A percentile compares a stretch with the other conserved stretches of the same genome.
Evolutionary conservation across 2,113 vertebrate species (phyloP).

Genomic region (Dissostichus mawsoni): DNA sequence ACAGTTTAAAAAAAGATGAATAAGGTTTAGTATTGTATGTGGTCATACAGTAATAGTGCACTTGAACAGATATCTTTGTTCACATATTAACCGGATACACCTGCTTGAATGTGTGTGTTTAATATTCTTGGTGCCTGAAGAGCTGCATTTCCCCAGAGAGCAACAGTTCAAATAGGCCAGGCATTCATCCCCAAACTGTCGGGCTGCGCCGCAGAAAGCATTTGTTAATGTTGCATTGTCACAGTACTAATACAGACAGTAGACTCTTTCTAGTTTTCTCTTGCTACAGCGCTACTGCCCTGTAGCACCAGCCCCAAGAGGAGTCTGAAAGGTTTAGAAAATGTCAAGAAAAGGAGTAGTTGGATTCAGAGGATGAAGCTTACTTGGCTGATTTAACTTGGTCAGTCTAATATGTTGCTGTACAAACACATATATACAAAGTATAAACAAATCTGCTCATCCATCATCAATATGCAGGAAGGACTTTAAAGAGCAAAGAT

Average conservation of each 20-base stretch:
- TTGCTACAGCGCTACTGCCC: constrained; percentile 28
- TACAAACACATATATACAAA: not conserved
- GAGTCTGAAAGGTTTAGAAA: constrained; percentile 2
- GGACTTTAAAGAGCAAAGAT: not conserved
- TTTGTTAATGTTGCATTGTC: constrained; percentile 34
- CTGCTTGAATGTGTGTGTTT: not conserved
- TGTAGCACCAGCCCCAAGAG: not conserved
- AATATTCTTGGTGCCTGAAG: constrained; percentile 6
- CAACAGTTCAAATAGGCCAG: constrained; percentile 64
- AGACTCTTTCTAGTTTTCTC: constrained; percentile 18
- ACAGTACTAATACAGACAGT: constrained; percentile 7
- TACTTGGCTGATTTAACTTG: not conserved
- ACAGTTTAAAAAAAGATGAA: not conserved
- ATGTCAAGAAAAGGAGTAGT: not conserved
- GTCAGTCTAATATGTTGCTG: not conserved
- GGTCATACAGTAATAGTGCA: not conserved
- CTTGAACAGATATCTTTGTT: not conserved
- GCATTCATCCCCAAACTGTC: constrained; percentile 35
- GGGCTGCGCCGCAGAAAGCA: constrained; percentile 10
- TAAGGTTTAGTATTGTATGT: constrained; percentile 5
- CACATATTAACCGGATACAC: constrained; percentile 20
- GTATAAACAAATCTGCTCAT: not conserved
- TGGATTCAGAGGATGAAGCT: not conserved
- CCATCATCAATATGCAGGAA: not conserved
- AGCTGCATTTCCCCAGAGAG: constrained; percentile 41